Percentiles rank a stretch among this genome's conserved stretches.
Conservation (phyloP, 2,797 vertebrate species). For the Podarcis siculus region DNA sequence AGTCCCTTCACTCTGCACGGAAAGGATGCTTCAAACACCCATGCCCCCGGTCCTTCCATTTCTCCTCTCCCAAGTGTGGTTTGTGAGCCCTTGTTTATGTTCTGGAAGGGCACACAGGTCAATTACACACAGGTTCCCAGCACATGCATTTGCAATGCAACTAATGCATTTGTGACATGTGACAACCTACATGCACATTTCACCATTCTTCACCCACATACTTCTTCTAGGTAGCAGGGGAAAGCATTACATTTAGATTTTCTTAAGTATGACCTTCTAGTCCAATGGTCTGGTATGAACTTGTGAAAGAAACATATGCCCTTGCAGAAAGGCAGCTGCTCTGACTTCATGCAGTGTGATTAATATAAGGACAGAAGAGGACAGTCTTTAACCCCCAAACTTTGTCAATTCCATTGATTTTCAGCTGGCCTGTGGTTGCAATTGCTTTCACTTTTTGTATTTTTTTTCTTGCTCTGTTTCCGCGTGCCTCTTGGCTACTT, state of each 20-base stretch:
- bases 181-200: not conserved
- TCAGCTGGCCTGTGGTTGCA: not conserved
- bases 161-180: not conserved
- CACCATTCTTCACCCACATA: not conserved
- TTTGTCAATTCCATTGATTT: not conserved
- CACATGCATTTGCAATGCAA: not conserved
- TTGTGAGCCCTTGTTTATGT: not conserved
- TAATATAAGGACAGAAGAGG: not conserved
- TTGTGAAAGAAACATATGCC: not conserved
- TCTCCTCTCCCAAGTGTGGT: not conserved
- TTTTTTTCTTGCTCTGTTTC: not conserved
- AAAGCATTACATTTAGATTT: not conserved
- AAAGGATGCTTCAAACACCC: not conserved
- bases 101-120: not conserved
- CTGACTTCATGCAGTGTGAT: not conserved
- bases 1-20: not conserved
- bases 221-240: not conserved
- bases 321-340: not conserved
- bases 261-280: not conserved
- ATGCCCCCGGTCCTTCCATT: not conserved
- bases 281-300: not conserved
- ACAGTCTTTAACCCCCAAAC: not conserved
- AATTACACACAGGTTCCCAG: not conserved
- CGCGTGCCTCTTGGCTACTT: not conserved
- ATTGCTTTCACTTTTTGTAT: not conserved